Evolutionary conservation across 2,888 invertebrate species (phyloP), one percentile per base, ranked within the genome.

Genomic region (Agonopterix arenella): DNA sequence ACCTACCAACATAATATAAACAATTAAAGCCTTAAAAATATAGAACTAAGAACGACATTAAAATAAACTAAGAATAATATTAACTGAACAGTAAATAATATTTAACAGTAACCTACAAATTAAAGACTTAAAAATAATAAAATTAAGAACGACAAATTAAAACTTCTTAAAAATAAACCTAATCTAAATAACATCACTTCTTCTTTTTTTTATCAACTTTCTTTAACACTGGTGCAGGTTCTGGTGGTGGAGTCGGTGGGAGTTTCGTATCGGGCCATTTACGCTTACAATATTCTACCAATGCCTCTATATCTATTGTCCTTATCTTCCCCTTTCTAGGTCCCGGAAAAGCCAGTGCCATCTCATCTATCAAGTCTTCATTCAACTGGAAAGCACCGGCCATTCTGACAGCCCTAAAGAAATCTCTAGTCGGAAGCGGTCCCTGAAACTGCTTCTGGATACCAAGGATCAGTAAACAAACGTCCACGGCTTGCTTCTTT

Each of bases 401-500:
- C 0, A 2, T 4, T 45, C 56, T 64, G 4, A 79, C 10, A 8
- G 45, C 53, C 11, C 46, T 48, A 4, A 48, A 11, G 36, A 79
- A 67, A 8, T 61, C 57, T 18, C 65, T 66, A 0, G 52, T 45
- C 8, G 53, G 56, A 49, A 71, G 63, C 1, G 60, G 54, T 10
- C 57, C 60, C 13, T 55, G 58, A 4, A 58, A 52, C 11, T 50
- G 44, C 51, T 68, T 69, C 8, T 66, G 52, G n/a, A 76, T 50
- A 45, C 59, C 52, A 47, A 68, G 51, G 11, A 68, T 50, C 11
- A 71, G 55, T 42, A 70, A 53, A 38, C 66, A 70, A 48, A 77
- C 64, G 53, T 82, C 76, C 10, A 71, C 47, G 0, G 56, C 50
- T n/a, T 47, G 51, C 48, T 68, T 74, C 50, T 69, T 74, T 4